Evolutionary conservation across 2,888 invertebrate genomes (phyloP).

Genomic region (Eupithecia subumbrata): DNA sequence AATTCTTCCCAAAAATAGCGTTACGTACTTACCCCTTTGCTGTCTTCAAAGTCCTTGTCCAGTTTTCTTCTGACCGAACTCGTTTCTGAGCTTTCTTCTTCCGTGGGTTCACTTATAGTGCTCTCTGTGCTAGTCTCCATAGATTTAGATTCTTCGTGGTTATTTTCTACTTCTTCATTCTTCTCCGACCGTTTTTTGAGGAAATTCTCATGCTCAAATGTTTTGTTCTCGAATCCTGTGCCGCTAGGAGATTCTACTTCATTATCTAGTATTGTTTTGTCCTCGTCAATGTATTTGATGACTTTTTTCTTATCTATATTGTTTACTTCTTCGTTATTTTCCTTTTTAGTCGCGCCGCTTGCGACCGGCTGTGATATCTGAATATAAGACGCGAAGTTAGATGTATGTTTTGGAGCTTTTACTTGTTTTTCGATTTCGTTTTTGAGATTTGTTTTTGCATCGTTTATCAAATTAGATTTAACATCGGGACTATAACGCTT

Average conservation of each 20-base stretch:
- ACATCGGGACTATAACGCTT: slow-evolving; percentile 50
- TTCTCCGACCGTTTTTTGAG: slow-evolving; percentile 72
- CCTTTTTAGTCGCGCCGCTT: slow-evolving; percentile 65
- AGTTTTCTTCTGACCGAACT: slow-evolving; percentile 69
- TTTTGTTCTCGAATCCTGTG: slow-evolving; percentile 79
- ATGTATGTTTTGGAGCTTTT: slow-evolving; percentile 80
- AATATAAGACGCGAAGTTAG: slow-evolving; percentile 86
- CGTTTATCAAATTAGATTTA: slow-evolving; percentile 58
- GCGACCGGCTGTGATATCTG: slow-evolving; percentile 81
- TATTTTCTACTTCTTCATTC: slow-evolving; percentile 47
- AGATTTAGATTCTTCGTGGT: slow-evolving; percentile 66
- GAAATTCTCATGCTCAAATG: slow-evolving; percentile 79
- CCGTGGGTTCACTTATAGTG: slow-evolving; percentile 72
- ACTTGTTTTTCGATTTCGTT: slow-evolving; percentile 77
- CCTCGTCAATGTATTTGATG: slow-evolving; percentile 73
- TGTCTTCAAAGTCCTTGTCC: slow-evolving; percentile 72
- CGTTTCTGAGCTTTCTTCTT: slow-evolving; percentile 74
- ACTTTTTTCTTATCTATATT: slow-evolving; percentile 63
- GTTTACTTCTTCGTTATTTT: slow-evolving; percentile 53
- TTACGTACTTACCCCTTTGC: slow-evolving; percentile 69
- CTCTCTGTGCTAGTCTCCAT: slow-evolving; percentile 81
- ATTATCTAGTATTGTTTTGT: slow-evolving; percentile 69
- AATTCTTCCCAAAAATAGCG: slow-evolving; percentile 16
- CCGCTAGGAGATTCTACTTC: slow-evolving; percentile 78
- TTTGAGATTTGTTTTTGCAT: slow-evolving; percentile 63